Conservation (phyloP, 1,140 invertebrate genomes). For the Acromyrmex charruanus region DNA sequence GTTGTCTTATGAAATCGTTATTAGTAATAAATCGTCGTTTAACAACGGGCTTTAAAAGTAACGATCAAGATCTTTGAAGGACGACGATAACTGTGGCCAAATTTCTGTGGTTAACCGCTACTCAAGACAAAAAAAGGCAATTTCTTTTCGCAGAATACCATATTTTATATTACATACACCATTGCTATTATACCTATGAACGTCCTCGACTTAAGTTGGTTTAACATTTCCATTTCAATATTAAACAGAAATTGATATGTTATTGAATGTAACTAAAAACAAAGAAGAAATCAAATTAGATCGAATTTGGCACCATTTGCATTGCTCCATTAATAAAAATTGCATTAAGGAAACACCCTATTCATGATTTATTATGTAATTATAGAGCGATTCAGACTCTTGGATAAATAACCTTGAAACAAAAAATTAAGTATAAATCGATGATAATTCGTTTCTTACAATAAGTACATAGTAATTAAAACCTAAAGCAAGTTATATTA, state of each 20-base stretch:
- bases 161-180: neutral
- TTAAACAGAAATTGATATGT: neutral
- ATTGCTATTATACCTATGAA: neutral
- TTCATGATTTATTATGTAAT: neutral
- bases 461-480: neutral
- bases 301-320: neutral
- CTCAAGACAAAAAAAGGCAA: neutral
- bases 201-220: neutral
- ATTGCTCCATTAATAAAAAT: neutral
- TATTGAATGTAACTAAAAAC: neutral
- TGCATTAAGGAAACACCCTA: neutral
- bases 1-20: slow-evolving; percentile 47
- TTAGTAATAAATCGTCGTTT: slow-evolving; percentile 34
- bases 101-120: slow-evolving; percentile 11
- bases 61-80: slow-evolving; percentile 23
- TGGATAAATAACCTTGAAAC: slow-evolving; percentile 1
- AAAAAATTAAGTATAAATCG: slow-evolving; percentile 12
- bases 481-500: neutral
- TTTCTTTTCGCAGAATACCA: neutral
- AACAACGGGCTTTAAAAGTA: slow-evolving; percentile 22
- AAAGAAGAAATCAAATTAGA: neutral
- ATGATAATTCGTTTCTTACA: neutral
- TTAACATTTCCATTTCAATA: neutral
- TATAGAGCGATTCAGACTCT: neutral
- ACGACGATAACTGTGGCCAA: slow-evolving; percentile 10